A percentile compares a stretch with the other conserved stretches of the same genome.
phyloP scores from a whole-genome alignment of 2,888 invertebrate species.

The Microplitis deprimator region DNA sequence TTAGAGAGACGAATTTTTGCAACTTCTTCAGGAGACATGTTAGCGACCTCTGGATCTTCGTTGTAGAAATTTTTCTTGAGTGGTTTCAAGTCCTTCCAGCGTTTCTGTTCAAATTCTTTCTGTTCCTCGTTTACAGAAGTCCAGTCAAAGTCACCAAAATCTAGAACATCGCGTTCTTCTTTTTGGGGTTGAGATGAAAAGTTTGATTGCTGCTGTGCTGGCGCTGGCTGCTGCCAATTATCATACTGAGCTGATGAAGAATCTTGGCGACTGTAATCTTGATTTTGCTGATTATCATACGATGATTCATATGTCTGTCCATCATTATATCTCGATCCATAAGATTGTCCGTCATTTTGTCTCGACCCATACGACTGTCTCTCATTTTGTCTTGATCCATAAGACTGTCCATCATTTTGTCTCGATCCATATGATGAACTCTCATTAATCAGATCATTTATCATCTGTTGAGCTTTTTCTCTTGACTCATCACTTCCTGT shows the following conservation, averaged over 20 bases:
- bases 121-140: conserved; percentile 73
- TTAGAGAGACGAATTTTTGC: conserved; percentile 77
- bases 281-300: not conserved
- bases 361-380: not conserved
- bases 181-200: not conserved
- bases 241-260: not conserved
- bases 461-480: conserved; percentile 70
- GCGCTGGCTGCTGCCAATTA: conserved; percentile 1
- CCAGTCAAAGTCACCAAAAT: conserved; percentile 74
- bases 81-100: conserved; percentile 79
- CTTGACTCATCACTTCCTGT: conserved; percentile 73
- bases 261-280: not conserved
- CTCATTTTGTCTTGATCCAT: conserved; percentile 1
- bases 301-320: not conserved
- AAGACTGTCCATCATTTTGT: conserved; percentile 4
- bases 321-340: not conserved
- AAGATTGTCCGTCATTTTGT: conserved; percentile 1
- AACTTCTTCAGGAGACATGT: conserved; percentile 78
- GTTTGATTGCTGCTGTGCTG: not conserved
- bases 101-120: conserved; percentile 72
- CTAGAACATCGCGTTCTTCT: conserved; percentile 28
- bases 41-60: conserved; percentile 81
- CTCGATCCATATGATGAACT: conserved; percentile 18
- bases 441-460: conserved; percentile 65
- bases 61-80: conserved; percentile 87